These are phyloP conservation scores for Catharus ustulatus DNA, from an alignment of 2,797 vertebrate genomes.

Conservation along the genomic window DNA sequence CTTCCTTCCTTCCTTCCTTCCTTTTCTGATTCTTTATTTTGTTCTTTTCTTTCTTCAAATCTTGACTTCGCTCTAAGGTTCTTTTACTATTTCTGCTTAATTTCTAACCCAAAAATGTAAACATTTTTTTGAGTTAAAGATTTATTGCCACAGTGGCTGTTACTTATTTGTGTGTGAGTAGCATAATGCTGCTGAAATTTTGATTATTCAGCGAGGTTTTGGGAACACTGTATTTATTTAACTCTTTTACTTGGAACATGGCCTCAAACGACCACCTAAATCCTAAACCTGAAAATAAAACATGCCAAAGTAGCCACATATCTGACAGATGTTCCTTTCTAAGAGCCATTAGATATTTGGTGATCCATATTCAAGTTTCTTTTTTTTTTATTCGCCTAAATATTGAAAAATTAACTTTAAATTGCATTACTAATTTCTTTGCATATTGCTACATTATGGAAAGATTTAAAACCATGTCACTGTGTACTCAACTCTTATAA, in stretches of 20 bases:
- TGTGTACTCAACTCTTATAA: neutral
- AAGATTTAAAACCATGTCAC: neutral
- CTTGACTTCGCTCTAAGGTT: neutral
- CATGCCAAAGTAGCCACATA: neutral
- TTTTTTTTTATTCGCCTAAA: neutral
- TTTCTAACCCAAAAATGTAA: neutral
- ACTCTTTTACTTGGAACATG: neutral
- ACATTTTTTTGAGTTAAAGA: neutral
- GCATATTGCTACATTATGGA: neutral
- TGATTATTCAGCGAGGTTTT: neutral
- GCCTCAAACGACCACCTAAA: neutral
- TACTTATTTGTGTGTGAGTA: neutral
- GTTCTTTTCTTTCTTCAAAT: neutral
- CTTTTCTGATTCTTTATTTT: no score
- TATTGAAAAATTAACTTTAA: neutral
- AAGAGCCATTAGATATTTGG: neutral
- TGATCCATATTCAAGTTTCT: neutral
- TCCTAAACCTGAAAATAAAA: neutral
- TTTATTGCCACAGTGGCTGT: neutral
- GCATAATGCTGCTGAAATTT: neutral
- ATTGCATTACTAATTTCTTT: neutral
- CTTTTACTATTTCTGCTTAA: neutral
- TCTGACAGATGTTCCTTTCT: neutral
- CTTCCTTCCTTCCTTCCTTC: neutral
- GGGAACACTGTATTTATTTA: neutral